Evolutionary conservation across 1,140 invertebrate species (phyloP).

Genomic region (Dreissena rostriformis): DNA sequence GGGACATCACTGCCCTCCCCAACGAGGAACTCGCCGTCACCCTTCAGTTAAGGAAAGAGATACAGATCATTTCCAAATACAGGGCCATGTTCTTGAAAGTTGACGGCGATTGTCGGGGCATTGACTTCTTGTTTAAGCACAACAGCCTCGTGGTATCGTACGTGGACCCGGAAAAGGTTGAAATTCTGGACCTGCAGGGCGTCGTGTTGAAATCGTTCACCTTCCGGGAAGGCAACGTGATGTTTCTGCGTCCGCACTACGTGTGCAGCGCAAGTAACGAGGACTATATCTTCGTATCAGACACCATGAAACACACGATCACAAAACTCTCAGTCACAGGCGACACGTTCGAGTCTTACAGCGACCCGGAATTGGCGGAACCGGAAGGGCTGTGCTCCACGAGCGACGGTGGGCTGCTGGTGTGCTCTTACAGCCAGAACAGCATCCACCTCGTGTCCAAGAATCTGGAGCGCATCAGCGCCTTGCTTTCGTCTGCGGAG

Average conservation of each 20-base stretch:
- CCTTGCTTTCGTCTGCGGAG: not conserved
- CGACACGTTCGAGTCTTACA: not conserved
- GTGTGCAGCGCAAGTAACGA: not conserved
- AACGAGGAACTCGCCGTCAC: not conserved
- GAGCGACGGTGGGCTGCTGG: not conserved
- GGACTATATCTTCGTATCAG: not conserved
- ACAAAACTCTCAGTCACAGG: not conserved
- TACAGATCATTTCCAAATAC: not conserved
- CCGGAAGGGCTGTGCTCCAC: not conserved
- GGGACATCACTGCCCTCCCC: not conserved
- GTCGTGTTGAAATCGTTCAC: not conserved
- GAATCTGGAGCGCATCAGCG: not conserved
- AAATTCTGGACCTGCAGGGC: not conserved
- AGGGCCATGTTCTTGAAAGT: not conserved
- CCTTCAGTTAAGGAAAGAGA: not conserved
- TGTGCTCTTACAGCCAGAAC: not conserved
- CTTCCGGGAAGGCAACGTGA: not conserved
- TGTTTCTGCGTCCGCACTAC: constrained; percentile 1
- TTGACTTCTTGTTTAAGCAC: not conserved
- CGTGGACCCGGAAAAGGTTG: not conserved
- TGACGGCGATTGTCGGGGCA: not conserved
- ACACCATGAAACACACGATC: not conserved
- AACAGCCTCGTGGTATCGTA: not conserved
- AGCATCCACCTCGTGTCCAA: not conserved
- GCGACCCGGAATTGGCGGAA: not conserved